Conservation (phyloP, 1,140 invertebrate genomes). For the Aphaenogaster ashmeadi region DNA sequence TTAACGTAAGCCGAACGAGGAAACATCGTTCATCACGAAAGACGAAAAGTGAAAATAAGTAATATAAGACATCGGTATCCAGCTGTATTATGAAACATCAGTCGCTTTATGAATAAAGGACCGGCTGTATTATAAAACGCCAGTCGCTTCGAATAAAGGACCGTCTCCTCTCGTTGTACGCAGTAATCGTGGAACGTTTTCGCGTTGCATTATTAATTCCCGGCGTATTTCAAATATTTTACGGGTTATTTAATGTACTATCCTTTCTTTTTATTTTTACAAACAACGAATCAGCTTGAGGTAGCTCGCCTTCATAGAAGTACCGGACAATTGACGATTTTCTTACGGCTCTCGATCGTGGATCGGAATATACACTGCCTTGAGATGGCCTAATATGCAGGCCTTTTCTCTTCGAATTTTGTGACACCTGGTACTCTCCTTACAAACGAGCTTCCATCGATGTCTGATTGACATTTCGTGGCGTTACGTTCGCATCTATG, state of each 20-base stretch:
- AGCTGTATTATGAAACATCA: background rate
- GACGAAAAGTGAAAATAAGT: conserved; percentile 72
- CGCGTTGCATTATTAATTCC: conserved; percentile 14
- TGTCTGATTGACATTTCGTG: conserved; percentile 35
- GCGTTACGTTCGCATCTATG: background rate
- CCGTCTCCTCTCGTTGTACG: background rate
- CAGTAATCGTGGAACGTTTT: conserved; percentile 44
- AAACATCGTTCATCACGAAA: conserved; percentile 68
- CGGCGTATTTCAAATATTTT: background rate
- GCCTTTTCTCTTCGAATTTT: conserved; percentile 74
- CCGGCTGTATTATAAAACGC: background rate
- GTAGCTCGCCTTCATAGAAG: conserved; percentile 61
- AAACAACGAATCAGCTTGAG: conserved; percentile 68
- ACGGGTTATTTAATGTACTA: conserved; percentile 5
- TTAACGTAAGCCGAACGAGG: conserved; percentile 51
- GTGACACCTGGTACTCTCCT: conserved; percentile 51
- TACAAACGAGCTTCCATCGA: conserved; percentile 47
- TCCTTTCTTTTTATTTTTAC: conserved; percentile 43
- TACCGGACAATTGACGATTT: conserved; percentile 61
- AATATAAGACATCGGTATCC: conserved; percentile 6
- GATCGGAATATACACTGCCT: conserved; percentile 76
- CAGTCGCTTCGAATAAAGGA: background rate
- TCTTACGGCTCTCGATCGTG: conserved; percentile 52
- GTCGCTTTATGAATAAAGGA: background rate
- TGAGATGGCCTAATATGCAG: conserved; percentile 77